Base-by-base conservation (phyloP, 2,113 vertebrate species). In the Tringa solitaria region DNA sequence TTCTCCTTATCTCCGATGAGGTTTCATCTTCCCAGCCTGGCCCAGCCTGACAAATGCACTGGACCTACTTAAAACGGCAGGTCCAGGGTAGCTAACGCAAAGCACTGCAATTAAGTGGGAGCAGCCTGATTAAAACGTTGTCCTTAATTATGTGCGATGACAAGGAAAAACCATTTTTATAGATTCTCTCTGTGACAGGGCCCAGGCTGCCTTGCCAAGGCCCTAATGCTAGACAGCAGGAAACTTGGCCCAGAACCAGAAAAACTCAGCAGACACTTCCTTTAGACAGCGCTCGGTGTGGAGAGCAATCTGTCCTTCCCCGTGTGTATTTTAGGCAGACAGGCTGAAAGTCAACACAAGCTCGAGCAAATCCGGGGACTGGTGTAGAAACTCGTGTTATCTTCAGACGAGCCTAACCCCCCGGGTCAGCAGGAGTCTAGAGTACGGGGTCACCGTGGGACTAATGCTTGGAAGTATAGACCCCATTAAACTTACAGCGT, bases 111-210 rank as follows among this genome's bases (percentile, higher is more conserved):
- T 97, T 97, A 97, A 97, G 90, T 87, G 94, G 96, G 96, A 97
- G 96, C 90, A 68, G 72, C 56, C 84, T 95, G 96, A 97, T 97
- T 96, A 96, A 96, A 97, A 96, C 87, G 90, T 96, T 97, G 93
- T 88, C 93, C 90, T 95, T 97, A 97, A 97, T 97, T 96, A 97
- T 70, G 96, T 95, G 95, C 32, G 93, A 96, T 96, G 95, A 96
- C 93, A 92, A 81, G 86, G 41, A 87, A 96, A 97, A 92, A 53
- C 24, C 82, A 84, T 88, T 95, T 94, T 91, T 90, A 92, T 84
- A 61, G 92, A 95, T 97, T 97, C 75, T 85, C 89, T 86, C 87
- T 94, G 94, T 97, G 96, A 94, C 96, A 96, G 57, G 89, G 76
- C 93, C 63, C 87, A 85, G 89, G 26, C 23, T 92, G 84, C 92